Percentiles rank a stretch among this genome's conserved stretches.
phyloP scores from a whole-genome alignment of 2,113 vertebrate species.

The Stictonetta naevosa region DNA sequence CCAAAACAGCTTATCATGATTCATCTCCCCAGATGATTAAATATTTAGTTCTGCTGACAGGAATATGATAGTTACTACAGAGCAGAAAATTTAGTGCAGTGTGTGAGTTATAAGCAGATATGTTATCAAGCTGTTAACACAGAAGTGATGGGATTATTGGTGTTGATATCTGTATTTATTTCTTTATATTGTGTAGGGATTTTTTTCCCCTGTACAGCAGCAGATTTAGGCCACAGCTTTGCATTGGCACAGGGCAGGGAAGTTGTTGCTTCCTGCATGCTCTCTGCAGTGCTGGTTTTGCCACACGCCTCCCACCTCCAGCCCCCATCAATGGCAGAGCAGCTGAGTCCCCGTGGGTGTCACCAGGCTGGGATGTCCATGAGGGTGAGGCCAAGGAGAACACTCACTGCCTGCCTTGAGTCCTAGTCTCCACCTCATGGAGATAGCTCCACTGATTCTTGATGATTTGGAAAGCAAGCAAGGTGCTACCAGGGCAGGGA shows the following conservation, averaged over 20 bases:
- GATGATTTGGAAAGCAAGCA: neutral
- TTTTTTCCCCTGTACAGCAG: neutral
- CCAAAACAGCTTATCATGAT: constrained; percentile 41
- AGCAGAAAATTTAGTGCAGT: constrained; percentile 37
- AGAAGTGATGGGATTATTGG: constrained; percentile 40
- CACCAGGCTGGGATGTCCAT: neutral
- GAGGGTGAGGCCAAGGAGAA: neutral
- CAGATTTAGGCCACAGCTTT: constrained; percentile 21
- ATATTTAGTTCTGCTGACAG: constrained; percentile 54
- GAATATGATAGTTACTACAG: constrained; percentile 26
- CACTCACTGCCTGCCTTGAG: neutral
- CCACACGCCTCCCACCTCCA: neutral
- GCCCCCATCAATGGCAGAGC: neutral
- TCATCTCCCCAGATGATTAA: constrained; percentile 54
- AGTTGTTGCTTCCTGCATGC: neutral
- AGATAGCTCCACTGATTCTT: neutral
- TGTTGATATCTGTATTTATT: constrained; percentile 57
- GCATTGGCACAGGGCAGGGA: neutral
- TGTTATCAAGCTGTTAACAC: constrained; percentile 50
- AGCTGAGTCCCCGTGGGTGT: neutral
- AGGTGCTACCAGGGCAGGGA: accelerated
- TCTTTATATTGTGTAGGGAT: neutral
- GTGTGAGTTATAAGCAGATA: constrained; percentile 49
- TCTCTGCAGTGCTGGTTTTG: neutral
- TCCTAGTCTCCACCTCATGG: neutral